These are phyloP conservation scores for Drosophila engyochracea DNA, from an alignment of 2,888 invertebrate genomes.

Conservation along the genomic window DNA sequence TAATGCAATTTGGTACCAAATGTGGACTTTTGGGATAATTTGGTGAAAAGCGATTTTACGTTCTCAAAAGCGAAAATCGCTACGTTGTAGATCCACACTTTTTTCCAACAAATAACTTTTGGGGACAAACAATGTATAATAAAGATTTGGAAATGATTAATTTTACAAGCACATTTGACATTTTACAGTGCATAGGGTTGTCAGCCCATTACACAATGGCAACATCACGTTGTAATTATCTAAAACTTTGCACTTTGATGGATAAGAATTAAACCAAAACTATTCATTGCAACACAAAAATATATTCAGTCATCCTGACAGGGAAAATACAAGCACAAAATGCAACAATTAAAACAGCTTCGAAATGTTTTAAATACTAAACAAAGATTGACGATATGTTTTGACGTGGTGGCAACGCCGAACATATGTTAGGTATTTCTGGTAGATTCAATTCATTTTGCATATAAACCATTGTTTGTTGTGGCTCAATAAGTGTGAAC, in stretches of 20 bases:
- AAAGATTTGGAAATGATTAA: constrained; percentile 57
- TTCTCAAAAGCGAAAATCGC: constrained; percentile 10
- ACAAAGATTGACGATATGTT: background rate
- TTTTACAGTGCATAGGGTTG: constrained; percentile 42
- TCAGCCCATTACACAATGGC: constrained; percentile 10
- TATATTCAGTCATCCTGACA: background rate
- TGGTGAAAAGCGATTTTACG: constrained; percentile 9
- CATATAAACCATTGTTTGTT: background rate
- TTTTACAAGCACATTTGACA: constrained; percentile 62
- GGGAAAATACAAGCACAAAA: background rate
- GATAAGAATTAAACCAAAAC: background rate
- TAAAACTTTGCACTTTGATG: background rate
- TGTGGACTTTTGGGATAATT: constrained; percentile 13
- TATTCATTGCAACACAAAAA: background rate
- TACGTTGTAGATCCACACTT: constrained; percentile 38
- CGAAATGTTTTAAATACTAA: background rate
- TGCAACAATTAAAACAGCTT: background rate
- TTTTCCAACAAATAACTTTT: constrained; percentile 33
- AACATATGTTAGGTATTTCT: constrained; percentile 39
- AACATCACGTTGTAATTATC: background rate
- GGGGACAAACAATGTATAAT: constrained; percentile 45
- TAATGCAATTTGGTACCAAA: constrained; percentile 23
- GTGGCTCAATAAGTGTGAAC: background rate
- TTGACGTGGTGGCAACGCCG: constrained; percentile 17
- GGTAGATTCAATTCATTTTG: background rate